A percentile compares a stretch with the other conserved stretches of the same genome.
These are phyloP conservation scores for Caenorhabditis tropicalis DNA, from an alignment of 1,140 invertebrate genomes.

Conservation along the genomic window DNA sequence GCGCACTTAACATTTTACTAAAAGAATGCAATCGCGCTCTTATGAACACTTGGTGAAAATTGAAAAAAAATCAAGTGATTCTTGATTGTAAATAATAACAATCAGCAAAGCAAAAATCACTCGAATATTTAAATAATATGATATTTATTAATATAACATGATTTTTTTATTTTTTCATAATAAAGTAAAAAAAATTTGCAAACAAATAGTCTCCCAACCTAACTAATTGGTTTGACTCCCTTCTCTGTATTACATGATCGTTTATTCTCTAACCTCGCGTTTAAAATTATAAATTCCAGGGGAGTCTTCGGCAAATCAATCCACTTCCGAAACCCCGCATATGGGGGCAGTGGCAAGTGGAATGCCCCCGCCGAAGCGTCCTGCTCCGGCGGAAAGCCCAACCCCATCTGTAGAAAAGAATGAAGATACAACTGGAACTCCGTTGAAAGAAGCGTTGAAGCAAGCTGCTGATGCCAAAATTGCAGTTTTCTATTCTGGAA, in stretches of 20 bases:
- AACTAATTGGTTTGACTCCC: no score
- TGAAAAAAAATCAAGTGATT: background rate
- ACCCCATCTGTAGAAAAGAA: background rate
- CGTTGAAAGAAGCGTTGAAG: constrained; percentile 13
- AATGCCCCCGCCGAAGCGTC: constrained; percentile 37
- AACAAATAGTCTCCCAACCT: no score
- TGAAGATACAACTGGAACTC: background rate
- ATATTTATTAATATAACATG: no score
- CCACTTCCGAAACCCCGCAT: background rate
- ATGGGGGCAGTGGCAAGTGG: constrained; percentile 31
- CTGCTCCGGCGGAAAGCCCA: background rate
- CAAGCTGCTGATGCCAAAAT: background rate
- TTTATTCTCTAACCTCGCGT: no score
- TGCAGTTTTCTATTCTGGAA: background rate
- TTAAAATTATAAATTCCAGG: background rate
- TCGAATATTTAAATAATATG: no score
- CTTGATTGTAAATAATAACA: no score
- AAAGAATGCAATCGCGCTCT: background rate
- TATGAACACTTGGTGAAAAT: background rate
- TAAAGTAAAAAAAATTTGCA: no score
- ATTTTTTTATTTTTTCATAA: no score
- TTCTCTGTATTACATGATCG: no score
- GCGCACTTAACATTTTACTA: background rate
- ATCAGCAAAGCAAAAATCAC: no score
- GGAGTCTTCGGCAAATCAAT: background rate